phyloP scores from a whole-genome alignment of 2,797 vertebrate species.

The Sebastes matsubarae region DNA sequence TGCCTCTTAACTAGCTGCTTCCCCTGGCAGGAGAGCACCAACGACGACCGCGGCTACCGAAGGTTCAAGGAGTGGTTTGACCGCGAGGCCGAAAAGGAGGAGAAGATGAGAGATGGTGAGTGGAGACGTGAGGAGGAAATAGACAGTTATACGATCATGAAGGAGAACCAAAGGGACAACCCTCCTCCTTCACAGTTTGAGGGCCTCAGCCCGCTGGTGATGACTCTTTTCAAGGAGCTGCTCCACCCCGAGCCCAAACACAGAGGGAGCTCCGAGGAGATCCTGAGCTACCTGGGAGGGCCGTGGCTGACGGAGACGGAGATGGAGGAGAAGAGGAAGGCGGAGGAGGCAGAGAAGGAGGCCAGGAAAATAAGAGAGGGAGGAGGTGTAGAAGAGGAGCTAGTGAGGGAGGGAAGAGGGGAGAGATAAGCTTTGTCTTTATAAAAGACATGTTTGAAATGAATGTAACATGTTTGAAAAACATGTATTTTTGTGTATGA shows the following conservation, averaged over 20 bases:
- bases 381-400: constrained; percentile 69
- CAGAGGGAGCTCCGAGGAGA: constrained; percentile 85
- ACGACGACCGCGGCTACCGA: constrained; percentile 86
- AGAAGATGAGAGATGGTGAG: neutral
- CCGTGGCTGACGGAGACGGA: constrained; percentile 83
- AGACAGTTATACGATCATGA: constrained; percentile 40
- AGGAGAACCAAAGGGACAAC: constrained; percentile 57
- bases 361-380: constrained; percentile 73
- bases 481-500: constrained; percentile 25
- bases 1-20: constrained; percentile 95
- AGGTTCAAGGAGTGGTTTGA: constrained; percentile 88
- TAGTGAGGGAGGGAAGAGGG: constrained; percentile 75
- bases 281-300: constrained; percentile 85
- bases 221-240: constrained; percentile 87
- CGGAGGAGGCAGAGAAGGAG: constrained; percentile 74
- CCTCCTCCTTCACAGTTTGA: constrained; percentile 86
- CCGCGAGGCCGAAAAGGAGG: constrained; percentile 52
- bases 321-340: constrained; percentile 62
- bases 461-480: neutral
- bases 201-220: constrained; percentile 82
- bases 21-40: constrained; percentile 93
- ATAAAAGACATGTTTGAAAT: neutral
- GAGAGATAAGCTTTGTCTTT: constrained; percentile 70
- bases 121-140: constrained; percentile 24
- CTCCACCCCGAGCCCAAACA: constrained; percentile 84